These are phyloP conservation scores for Apistogramma diplotaenia DNA, from an alignment of 2,113 vertebrate genomes.

Conservation along the genomic window DNA sequence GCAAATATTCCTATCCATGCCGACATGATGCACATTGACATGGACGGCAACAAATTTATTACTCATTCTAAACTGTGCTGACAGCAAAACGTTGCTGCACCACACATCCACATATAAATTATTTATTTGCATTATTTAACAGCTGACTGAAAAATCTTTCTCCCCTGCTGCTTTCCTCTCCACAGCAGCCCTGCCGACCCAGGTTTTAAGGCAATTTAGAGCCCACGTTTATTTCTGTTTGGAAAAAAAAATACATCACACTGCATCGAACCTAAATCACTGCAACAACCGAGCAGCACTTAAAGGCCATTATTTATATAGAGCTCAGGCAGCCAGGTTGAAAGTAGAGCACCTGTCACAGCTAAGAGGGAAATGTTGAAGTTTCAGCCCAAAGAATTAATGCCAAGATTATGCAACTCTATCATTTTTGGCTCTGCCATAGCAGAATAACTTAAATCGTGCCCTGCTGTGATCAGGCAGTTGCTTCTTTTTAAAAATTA, in stretches of 20 bases:
- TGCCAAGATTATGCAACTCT: background rate
- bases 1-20: background rate
- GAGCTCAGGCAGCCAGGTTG: background rate
- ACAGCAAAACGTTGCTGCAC: background rate
- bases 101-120: background rate
- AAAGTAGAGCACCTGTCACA: slow-evolving; percentile 7
- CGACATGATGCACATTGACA: background rate
- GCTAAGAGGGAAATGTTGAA: background rate
- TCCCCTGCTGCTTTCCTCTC: background rate
- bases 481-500: background rate
- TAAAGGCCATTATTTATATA: slow-evolving; percentile 15
- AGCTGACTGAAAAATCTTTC: background rate
- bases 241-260: background rate
- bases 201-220: slow-evolving; percentile 6
- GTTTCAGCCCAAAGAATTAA: background rate
- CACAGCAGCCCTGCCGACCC: background rate
- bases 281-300: slow-evolving; percentile 7
- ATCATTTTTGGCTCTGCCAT: background rate
- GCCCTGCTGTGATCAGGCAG: background rate
- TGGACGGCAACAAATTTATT: background rate
- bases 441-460: background rate
- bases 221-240: background rate
- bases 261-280: slow-evolving; percentile 4
- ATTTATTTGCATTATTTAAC: background rate
- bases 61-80: background rate